phyloP scores from a whole-genome alignment of 2,888 invertebrate species.

The Diarsia brunnea region DNA sequence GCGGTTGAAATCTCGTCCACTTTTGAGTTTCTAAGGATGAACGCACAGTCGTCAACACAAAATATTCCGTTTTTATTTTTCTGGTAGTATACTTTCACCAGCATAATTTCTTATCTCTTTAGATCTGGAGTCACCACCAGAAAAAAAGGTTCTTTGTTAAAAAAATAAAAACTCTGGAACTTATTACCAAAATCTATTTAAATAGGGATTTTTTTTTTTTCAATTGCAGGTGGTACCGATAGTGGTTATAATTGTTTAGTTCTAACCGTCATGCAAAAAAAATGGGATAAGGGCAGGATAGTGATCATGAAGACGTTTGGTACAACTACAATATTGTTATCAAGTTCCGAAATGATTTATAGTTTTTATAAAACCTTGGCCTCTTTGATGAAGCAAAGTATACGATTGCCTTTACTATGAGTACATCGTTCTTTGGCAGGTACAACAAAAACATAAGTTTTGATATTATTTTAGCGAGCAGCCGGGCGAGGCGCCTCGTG shows the following conservation, averaged over 20 bases:
- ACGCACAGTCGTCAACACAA: neutral
- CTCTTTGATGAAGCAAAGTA: neutral
- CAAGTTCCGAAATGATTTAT: neutral
- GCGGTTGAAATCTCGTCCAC: constrained; percentile 13
- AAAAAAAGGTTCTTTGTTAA: too few relatives aligned
- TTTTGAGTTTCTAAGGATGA: constrained; percentile 10
- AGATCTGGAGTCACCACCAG: too few relatives aligned
- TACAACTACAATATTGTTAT: neutral
- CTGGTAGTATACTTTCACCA: neutral
- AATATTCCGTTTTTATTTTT: neutral
- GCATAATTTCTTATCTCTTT: neutral
- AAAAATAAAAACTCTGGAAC: too few relatives aligned
- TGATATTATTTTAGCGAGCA: constrained; percentile 65
- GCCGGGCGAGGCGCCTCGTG: constrained; percentile 69
- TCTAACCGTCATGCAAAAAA: neutral
- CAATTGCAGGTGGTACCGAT: too few relatives aligned
- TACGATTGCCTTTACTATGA: constrained; percentile 11
- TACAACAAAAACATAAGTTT: constrained; percentile 67
- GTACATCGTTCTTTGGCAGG: constrained; percentile 63
- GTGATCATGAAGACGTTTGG: neutral
- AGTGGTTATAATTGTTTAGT: neutral
- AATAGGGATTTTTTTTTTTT: too few relatives aligned
- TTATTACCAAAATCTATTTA: too few relatives aligned
- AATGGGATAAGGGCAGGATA: neutral
- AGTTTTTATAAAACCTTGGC: neutral